Conservation (phyloP, 2,797 vertebrate species). For the Eulemur rubriventer region DNA sequence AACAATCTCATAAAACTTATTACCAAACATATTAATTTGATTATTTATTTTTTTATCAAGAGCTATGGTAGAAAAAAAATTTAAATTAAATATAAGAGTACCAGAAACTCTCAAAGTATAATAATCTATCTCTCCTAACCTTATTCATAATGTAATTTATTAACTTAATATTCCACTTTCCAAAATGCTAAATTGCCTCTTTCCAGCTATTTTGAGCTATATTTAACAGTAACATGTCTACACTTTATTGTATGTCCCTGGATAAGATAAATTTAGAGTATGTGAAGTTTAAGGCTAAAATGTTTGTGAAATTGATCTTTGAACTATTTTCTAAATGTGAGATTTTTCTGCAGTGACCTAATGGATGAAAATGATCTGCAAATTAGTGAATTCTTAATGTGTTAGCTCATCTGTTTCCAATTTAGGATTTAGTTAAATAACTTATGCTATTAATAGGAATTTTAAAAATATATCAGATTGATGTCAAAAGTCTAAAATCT, state of each 20-base stretch:
- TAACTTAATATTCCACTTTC: conserved; percentile 6
- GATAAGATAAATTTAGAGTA: conserved; percentile 9
- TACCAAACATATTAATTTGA: neutral
- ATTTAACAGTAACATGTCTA: neutral
- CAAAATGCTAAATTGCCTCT: neutral
- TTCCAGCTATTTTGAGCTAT: conserved; percentile 4
- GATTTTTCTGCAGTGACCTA: conserved; percentile 26
- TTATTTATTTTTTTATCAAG: too few species aligned
- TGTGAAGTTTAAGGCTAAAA: conserved; percentile 8
- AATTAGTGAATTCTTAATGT: conserved; percentile 59
- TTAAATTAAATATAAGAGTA: neutral
- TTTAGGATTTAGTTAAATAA: conserved; percentile 29
- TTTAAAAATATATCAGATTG: conserved; percentile 14
- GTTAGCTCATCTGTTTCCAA: conserved; percentile 44
- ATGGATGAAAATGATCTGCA: conserved; percentile 21
- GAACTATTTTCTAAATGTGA: conserved; percentile 45
- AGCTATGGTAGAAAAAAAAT: neutral
- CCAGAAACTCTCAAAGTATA: neutral
- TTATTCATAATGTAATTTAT: neutral
- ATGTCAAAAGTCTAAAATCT: conserved; percentile 22
- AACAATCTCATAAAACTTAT: neutral
- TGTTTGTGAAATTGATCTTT: conserved; percentile 49
- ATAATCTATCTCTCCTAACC: neutral
- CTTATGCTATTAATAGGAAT: neutral
- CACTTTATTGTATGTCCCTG: neutral